Percentiles rank a stretch among this genome's conserved stretches.
Conservation (phyloP, 2,113 vertebrate species). For the Gasterosteus nipponicus region DNA sequence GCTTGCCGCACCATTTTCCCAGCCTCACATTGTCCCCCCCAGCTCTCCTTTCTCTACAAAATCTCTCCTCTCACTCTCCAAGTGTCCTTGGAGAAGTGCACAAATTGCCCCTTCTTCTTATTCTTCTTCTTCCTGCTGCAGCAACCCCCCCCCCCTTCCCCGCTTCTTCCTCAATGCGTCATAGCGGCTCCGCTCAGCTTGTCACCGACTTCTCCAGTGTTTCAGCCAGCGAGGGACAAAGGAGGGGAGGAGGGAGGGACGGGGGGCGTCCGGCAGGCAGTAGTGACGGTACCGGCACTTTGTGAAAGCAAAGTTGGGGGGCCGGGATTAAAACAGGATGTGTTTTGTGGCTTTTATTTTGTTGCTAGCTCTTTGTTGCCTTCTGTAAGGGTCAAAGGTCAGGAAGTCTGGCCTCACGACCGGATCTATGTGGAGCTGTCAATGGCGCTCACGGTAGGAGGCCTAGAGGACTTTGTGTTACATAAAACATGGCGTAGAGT, state of each 20-base stretch:
- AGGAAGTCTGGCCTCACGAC: slow-evolving; percentile 31
- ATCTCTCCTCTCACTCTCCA: slow-evolving; percentile 24
- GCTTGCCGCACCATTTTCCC: slow-evolving; percentile 1
- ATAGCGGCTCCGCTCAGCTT: slow-evolving; percentile 27
- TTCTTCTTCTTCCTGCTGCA: slow-evolving; percentile 3
- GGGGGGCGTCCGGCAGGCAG: slow-evolving; percentile 4
- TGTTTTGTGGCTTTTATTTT: slow-evolving; percentile 28
- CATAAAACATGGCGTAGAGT: not conserved
- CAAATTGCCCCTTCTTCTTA: slow-evolving; percentile 14
- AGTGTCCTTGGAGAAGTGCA: slow-evolving; percentile 40
- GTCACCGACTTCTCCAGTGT: slow-evolving; percentile 27
- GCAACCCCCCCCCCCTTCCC: no score
- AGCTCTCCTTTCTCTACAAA: slow-evolving; percentile 25
- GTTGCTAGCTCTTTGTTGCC: slow-evolving; percentile 39
- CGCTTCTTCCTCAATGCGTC: not conserved
- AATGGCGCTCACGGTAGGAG: not conserved
- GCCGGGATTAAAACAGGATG: slow-evolving; percentile 56
- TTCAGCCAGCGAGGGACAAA: slow-evolving; percentile 3
- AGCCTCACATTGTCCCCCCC: slow-evolving; percentile 30
- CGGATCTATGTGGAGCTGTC: not conserved
- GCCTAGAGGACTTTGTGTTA: not conserved
- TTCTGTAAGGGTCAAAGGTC: slow-evolving; percentile 43
- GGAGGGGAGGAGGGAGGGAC: not conserved
- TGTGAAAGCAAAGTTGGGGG: slow-evolving; percentile 27
- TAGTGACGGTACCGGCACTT: slow-evolving; percentile 7